phyloP scores from a whole-genome alignment of 2,797 vertebrate genomes.

The Ataeniobius toweri region DNA sequence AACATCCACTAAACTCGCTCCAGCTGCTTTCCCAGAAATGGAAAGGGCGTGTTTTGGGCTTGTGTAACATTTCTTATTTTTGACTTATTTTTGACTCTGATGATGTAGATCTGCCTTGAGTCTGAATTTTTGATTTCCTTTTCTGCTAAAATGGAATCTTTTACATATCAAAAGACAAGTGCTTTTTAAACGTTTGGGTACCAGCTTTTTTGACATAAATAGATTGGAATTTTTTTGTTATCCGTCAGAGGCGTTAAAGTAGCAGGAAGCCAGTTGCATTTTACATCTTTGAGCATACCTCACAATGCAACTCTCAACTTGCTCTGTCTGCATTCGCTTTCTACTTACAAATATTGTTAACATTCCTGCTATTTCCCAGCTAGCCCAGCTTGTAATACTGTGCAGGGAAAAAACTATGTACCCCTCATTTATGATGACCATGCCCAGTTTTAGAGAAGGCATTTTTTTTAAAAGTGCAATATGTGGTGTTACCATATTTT shows the following conservation, averaged over 20 bases:
- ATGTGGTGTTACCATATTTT: slow-evolving; percentile 27
- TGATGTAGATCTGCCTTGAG: slow-evolving; percentile 52
- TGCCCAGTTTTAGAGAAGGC: slow-evolving; percentile 49
- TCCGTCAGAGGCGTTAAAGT: slow-evolving; percentile 21
- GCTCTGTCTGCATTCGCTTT: slow-evolving; percentile 36
- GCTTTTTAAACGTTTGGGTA: not conserved
- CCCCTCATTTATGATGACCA: slow-evolving; percentile 65
- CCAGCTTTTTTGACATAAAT: slow-evolving; percentile 11
- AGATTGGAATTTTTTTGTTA: slow-evolving; percentile 14
- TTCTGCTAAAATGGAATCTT: slow-evolving; percentile 19
- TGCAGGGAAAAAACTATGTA: slow-evolving; percentile 71
- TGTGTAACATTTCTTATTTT: slow-evolving; percentile 58
- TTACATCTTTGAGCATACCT: slow-evolving; percentile 53
- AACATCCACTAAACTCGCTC: slow-evolving; percentile 63
- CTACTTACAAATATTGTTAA: slow-evolving; percentile 51
- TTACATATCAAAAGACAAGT: slow-evolving; percentile 2
- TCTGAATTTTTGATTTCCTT: slow-evolving; percentile 37
- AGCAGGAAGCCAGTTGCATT: slow-evolving; percentile 26
- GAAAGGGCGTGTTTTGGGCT: slow-evolving; percentile 69
- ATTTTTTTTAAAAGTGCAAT: slow-evolving; percentile 26
- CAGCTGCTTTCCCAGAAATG: slow-evolving; percentile 73
- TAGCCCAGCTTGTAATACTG: slow-evolving; percentile 48
- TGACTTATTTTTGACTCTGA: slow-evolving; percentile 29
- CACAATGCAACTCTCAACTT: slow-evolving; percentile 30
- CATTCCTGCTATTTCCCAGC: slow-evolving; percentile 64